A percentile compares a stretch with the other conserved stretches of the same genome.
These are phyloP conservation scores for Cotesia chilonis DNA, from an alignment of 1,140 invertebrate species.

Conservation along the genomic window DNA sequence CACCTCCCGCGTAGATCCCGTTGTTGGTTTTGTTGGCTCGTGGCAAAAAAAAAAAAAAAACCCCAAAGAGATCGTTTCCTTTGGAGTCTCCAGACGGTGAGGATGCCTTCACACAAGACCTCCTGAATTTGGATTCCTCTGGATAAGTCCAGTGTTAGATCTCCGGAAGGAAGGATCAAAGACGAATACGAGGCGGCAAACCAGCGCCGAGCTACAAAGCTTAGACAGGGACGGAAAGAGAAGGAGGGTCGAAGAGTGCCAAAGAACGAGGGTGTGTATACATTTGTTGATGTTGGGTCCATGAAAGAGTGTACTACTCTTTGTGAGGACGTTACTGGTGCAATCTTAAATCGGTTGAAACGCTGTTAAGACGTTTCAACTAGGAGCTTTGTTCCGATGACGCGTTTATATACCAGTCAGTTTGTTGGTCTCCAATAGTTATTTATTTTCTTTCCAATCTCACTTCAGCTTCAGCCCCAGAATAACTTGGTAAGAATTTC, in stretches of 20 bases:
- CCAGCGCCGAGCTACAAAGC: background rate
- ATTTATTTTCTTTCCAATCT: background rate
- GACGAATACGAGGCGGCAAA: background rate
- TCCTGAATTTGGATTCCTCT: background rate
- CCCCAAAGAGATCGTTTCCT: conserved; percentile 18
- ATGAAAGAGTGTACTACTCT: conserved; percentile 20
- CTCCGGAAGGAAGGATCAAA: background rate
- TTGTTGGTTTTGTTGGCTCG: too few species aligned
- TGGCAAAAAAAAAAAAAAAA: conserved; percentile 6
- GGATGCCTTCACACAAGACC: background rate
- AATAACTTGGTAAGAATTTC: background rate
- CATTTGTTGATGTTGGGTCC: conserved; percentile 12
- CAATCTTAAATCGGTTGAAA: conserved; percentile 32
- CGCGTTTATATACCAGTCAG: conserved; percentile 11
- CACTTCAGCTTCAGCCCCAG: background rate
- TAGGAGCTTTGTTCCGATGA: conserved; percentile 13
- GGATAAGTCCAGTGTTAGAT: too few species aligned
- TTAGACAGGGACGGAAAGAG: background rate
- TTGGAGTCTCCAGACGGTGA: background rate
- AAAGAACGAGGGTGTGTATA: background rate
- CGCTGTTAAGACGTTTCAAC: background rate
- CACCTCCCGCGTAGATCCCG: too few species aligned
- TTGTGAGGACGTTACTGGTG: conserved; percentile 16
- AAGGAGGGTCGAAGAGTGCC: background rate
- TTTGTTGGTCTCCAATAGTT: background rate